Base-by-base conservation (phyloP, 2,888 invertebrate species). In the Hemicrepidius hirtus region DNA sequence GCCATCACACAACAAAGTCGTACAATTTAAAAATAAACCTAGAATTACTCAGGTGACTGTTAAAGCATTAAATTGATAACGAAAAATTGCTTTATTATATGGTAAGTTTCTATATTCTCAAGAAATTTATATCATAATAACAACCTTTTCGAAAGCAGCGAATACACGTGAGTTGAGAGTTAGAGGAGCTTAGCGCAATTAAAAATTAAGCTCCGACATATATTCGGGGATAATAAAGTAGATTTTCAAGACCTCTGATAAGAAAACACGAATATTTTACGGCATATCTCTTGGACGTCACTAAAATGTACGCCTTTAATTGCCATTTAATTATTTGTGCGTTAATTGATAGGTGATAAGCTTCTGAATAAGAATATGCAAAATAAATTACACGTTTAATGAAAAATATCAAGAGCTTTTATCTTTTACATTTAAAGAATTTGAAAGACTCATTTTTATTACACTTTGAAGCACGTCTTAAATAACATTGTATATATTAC, bases 21-120 rank as follows among this genome's bases (percentile, higher is more conserved):
- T 76, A 77, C 80, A 77, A 77, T 80, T 80, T 80, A 77, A 79
- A 80, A 80, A 80, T 80, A 78, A 79, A 77, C 67, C 71, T 68
- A 75, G 79, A 80, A 80, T 80, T 80, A 80, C 78, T 80, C 80
- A 79, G 77, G 75, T 79, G 74, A 66, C 68, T 69, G 71, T 68
- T 67, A 70, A 55, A 50, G 71, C 64, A 75, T 73, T 75, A 77
- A 77, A 77, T 74, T 73, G 71, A 74, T 72, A 77, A 75, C 75
- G 77, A 77, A 76, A 75, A 76, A 79, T 79, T 77, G 71, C 76
- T 76, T 78, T 77, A 69, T 69, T 68, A 68, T 68, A 68, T 68
- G 68, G 60, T 50, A 68, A 62, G 50, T 67, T 59, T 57, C 28
- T 53, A 28, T 21, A 20, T 24, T 53, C 12, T 20, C 3, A 13